Evolutionary conservation across 2,113 vertebrate species (phyloP).

Genomic region (Neotragus pygmaeus): DNA sequence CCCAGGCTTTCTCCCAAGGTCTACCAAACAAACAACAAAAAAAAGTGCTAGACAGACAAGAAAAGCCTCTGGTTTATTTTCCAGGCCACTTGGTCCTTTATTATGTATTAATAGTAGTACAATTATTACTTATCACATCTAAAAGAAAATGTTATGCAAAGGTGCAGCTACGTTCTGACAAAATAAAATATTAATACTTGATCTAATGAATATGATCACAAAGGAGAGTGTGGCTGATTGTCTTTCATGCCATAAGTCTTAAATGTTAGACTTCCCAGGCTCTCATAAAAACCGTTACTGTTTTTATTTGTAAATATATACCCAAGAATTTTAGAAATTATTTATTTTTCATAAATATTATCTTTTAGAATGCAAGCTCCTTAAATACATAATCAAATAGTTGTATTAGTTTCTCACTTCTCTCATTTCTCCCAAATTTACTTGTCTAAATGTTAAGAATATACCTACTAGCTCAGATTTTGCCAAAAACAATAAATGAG

Average conservation of each 20-base stretch:
- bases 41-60: neutral
- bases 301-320: slow-evolving; percentile 3
- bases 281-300: neutral
- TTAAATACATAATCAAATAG: neutral
- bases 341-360: neutral
- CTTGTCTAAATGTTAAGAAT: neutral
- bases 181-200: neutral
- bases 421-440: neutral
- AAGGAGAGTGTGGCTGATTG: neutral
- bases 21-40: neutral
- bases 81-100: neutral
- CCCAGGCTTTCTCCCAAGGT: neutral
- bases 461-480: neutral
- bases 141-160: neutral
- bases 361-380: neutral
- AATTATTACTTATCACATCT: slow-evolving; percentile 9
- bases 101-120: neutral
- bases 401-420: neutral
- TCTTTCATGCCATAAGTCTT: neutral
- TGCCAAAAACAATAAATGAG: neutral
- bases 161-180: neutral
- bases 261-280: neutral
- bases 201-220: neutral
- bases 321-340: neutral
- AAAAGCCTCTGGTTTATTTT: neutral